Conservation (phyloP, 64 coral and sea anemone genomes). For the Montipora sp. region DNA sequence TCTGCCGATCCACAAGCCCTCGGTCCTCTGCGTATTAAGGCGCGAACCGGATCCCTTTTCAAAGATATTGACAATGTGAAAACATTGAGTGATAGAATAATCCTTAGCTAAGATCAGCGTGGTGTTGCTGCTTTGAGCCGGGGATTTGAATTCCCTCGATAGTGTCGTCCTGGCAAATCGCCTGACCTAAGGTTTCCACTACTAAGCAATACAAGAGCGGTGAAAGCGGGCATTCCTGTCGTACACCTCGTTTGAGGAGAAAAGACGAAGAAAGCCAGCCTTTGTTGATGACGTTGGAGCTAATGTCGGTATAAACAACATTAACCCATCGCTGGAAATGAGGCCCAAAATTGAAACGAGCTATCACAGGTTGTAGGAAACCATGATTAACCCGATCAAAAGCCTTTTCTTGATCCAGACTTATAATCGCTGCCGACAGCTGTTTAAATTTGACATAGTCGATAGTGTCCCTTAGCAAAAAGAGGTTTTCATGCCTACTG, state of each 20-base stretch:
- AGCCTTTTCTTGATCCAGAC: conserved; percentile 51
- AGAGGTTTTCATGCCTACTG: not conserved
- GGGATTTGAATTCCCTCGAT: conserved; percentile 40
- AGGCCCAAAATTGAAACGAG: conserved; percentile 10
- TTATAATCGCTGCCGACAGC: not conserved
- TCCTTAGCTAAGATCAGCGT: not conserved
- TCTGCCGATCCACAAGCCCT: conserved; percentile 47
- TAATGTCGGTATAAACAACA: not conserved
- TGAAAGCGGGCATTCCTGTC: conserved; percentile 46
- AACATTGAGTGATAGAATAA: no score
- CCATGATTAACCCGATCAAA: conserved; percentile 27
- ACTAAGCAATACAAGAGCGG: conserved; percentile 40
- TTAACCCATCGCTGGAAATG: conserved; percentile 1
- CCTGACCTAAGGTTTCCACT: conserved; percentile 18
- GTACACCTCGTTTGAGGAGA: not conserved
- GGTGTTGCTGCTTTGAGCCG: conserved; percentile 30
- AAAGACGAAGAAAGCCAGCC: not conserved
- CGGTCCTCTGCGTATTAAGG: conserved; percentile 39
- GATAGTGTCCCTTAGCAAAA: not conserved
- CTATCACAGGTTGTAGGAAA: not conserved
- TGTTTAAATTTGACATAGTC: not conserved
- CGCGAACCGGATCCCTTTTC: not conserved
- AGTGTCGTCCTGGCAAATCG: conserved; percentile 3
- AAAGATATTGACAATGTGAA: no score
- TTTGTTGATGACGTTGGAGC: not conserved